These are phyloP conservation scores for Cyanoderma ruficeps DNA, from an alignment of 2,113 vertebrate genomes.

Conservation along the genomic window DNA sequence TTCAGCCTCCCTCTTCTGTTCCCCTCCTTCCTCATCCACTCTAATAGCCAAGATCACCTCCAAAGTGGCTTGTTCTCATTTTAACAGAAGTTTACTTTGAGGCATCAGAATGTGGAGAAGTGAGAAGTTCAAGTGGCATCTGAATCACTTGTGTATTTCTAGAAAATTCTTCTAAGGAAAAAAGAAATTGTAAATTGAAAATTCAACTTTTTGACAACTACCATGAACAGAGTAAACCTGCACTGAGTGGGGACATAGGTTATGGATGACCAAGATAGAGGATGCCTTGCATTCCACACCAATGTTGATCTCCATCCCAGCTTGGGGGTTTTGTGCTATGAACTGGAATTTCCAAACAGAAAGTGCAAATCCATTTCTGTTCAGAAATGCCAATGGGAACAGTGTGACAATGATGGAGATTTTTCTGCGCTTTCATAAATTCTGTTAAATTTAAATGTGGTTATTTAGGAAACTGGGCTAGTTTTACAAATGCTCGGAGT, in stretches of 20 bases:
- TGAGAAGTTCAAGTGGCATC: not conserved
- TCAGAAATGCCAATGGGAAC: slow-evolving; percentile 16
- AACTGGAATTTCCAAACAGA: not conserved
- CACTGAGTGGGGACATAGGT: not conserved
- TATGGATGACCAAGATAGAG: not conserved
- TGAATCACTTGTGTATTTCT: not conserved
- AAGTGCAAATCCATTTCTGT: not conserved
- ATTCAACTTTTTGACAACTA: not conserved
- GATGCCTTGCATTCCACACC: not conserved
- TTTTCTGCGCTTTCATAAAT: not conserved
- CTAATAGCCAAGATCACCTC: not conserved
- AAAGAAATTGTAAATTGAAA: not conserved
- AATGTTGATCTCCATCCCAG: not conserved
- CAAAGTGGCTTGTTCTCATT: not conserved
- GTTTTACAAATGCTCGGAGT: slow-evolving; percentile 1
- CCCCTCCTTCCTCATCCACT: not conserved
- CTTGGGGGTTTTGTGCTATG: not conserved
- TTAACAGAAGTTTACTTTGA: not conserved
- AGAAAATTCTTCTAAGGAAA: not conserved
- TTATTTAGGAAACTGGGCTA: slow-evolving; percentile 7
- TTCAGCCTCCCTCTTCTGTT: not conserved
- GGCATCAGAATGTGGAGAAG: not conserved
- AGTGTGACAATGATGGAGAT: not conserved
- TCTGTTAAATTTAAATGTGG: not conserved
- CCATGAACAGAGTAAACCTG: not conserved